Evolutionary conservation across 2,888 invertebrate species (phyloP).

Genomic region (Tipula lateralis): DNA sequence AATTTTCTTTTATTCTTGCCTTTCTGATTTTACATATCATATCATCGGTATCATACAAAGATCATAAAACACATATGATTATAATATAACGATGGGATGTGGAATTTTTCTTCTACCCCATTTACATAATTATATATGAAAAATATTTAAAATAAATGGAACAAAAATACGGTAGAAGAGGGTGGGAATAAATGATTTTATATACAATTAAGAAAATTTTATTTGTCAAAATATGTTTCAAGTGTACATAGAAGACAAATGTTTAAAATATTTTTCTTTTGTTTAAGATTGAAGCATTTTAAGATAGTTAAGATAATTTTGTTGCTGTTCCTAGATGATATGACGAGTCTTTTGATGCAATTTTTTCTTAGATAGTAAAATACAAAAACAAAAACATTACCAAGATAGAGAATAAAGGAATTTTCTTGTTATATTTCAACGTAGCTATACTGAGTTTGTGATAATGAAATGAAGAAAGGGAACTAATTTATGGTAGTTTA

Average conservation of each 20-base stretch:
- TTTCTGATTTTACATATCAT: neutral
- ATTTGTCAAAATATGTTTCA: neutral
- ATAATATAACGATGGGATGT: neutral
- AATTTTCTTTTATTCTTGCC: neutral
- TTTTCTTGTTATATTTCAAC: neutral
- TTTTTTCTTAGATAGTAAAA: neutral
- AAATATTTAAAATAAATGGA: neutral
- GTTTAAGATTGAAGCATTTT: neutral
- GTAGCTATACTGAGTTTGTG: neutral
- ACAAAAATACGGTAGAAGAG: neutral
- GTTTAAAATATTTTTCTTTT: neutral
- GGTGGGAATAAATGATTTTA: neutral
- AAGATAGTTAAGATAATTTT: neutral
- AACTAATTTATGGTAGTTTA: neutral
- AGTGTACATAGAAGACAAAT: neutral
- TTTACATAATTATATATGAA: neutral
- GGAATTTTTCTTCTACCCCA: neutral
- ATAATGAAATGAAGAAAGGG: neutral
- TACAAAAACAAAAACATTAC: neutral
- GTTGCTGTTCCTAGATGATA: neutral
- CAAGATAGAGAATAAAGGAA: neutral
- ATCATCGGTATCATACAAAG: neutral
- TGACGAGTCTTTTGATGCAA: neutral
- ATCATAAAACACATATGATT: neutral
- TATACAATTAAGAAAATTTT: neutral